Evolutionary conservation across 2,113 vertebrate species (phyloP), one percentile per base, ranked within the genome.

Genomic region (Scolopax mira): DNA sequence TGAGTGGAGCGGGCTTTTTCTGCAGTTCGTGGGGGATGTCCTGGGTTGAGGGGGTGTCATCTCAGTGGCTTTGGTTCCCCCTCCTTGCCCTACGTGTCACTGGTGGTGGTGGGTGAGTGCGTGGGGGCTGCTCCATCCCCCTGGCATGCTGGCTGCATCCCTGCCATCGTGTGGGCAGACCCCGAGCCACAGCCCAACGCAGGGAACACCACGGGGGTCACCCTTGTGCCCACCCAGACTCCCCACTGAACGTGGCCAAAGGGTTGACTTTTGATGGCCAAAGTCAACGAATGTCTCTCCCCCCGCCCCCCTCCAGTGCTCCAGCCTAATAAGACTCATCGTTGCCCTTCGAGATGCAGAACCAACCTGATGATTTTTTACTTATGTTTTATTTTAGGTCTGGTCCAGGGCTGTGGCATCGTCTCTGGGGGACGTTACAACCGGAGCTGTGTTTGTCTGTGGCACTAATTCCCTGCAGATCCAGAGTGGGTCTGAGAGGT

Each of bases 131-230:
- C 54, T 67, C 37, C 22, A 5, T 24, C 81, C 33, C 35, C 14
- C 7, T 11, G 3, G 54, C 39, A 6, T 4, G 3, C 5, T 4
- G 11, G 10, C 69, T 7, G 10, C 11, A 1, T 35, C 23, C 55
- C 22, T 0, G 96, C 90, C 97, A 87, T 93, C 70, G 3, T 96
- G 97, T 97, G 98, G 96, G 31, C 5, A 3, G 2, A 51, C 7
- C 54, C 51, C 2, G 55, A 58, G 83, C 69, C 7, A 97, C 97
- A 0, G 98, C 37, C 35, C 27, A 28, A 37, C 6, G 97, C 97
- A 0, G 98, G 98, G 48, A 82, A 98, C 95, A 97, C 98, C 96
- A 97, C 98, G 77, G 98, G 98, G 52, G 98, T 24, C 27, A 28
- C 41, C 46, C 30, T 16, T 9, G 35, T 19, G 12, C 46, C 67